Evolutionary conservation across 2,797 vertebrate genomes (phyloP).

Genomic region (Ptychadena robeensis): DNA sequence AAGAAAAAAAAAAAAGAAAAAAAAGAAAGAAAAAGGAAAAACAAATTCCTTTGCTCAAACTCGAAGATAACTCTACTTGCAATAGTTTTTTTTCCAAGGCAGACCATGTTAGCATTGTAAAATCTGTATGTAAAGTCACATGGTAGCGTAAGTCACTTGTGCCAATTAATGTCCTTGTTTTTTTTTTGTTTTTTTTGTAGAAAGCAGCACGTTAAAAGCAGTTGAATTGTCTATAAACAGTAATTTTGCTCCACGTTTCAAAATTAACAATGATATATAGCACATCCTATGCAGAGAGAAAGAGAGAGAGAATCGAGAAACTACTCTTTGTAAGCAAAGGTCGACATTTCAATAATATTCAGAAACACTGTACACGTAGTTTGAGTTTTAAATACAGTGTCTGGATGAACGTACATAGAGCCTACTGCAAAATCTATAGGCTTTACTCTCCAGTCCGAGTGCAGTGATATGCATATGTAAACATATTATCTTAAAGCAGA

Average conservation of each 20-base stretch:
- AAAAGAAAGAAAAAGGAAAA: conserved; percentile 77
- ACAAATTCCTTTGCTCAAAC: conserved; percentile 88
- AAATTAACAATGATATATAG: conserved; percentile 79
- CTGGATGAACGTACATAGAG: conserved; percentile 75
- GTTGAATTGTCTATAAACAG: conserved; percentile 78
- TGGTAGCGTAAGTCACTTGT: conserved; percentile 76
- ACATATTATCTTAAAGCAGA: conserved; percentile 93
- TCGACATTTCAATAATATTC: conserved; percentile 81
- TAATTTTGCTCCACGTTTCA: conserved; percentile 82
- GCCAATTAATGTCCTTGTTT: conserved; percentile 73
- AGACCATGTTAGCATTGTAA: conserved; percentile 76
- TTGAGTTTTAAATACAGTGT: conserved; percentile 74
- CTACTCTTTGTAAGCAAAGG: conserved; percentile 86
- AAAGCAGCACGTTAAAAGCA: conserved; percentile 82
- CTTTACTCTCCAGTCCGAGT: conserved; percentile 84
- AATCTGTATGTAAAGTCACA: conserved; percentile 77
- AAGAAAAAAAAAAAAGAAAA: conserved; percentile 80
- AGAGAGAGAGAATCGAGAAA: conserved; percentile 73
- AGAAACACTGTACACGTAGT: conserved; percentile 73
- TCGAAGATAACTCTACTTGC: conserved; percentile 83
- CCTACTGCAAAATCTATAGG: conserved; percentile 76
- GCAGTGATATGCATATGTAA: conserved; percentile 97
- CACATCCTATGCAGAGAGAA: conserved; percentile 80
- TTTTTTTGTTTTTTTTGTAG: conserved; percentile 67
- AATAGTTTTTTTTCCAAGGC: conserved; percentile 76